Evolutionary conservation across 2,113 vertebrate genomes (phyloP).

Genomic region (Macaca nemestrina): DNA sequence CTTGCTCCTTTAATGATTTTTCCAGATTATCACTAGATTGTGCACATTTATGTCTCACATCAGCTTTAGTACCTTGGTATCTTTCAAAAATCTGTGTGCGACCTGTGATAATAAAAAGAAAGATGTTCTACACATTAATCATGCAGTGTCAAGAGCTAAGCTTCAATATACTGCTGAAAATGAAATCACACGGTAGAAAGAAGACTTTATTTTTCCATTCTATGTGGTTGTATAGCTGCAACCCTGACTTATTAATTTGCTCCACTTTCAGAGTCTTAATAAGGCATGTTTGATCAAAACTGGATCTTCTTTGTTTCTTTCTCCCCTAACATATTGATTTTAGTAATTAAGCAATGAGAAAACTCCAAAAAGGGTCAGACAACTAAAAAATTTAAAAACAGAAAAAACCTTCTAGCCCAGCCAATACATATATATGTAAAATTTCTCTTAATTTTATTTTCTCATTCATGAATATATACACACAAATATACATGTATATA

Average conservation of each 20-base stretch:
- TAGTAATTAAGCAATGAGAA: conserved; percentile 48
- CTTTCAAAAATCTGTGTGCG: neutral
- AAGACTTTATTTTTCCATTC: neutral
- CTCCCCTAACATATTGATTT: neutral
- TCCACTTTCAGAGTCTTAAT: neutral
- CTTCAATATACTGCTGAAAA: neutral
- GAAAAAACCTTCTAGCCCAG: neutral
- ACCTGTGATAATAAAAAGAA: neutral
- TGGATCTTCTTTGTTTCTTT: neutral
- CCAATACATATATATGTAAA: neutral
- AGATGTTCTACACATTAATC: neutral
- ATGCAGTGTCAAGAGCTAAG: neutral
- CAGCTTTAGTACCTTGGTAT: neutral
- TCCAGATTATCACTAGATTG: neutral
- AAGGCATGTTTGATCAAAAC: neutral
- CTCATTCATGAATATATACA: neutral
- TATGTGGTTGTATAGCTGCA: neutral
- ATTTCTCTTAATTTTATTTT: no score
- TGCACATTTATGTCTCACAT: neutral
- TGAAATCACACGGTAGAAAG: neutral
- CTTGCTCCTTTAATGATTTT: neutral
- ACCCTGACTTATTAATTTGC: neutral
- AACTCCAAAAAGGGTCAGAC: conserved; percentile 4
- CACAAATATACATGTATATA: rapidly evolving
- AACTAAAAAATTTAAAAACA: neutral